A percentile compares a stretch with the other conserved stretches of the same genome.
Conservation (phyloP, 2,888 invertebrate genomes). For the Chironomus tentans region DNA sequence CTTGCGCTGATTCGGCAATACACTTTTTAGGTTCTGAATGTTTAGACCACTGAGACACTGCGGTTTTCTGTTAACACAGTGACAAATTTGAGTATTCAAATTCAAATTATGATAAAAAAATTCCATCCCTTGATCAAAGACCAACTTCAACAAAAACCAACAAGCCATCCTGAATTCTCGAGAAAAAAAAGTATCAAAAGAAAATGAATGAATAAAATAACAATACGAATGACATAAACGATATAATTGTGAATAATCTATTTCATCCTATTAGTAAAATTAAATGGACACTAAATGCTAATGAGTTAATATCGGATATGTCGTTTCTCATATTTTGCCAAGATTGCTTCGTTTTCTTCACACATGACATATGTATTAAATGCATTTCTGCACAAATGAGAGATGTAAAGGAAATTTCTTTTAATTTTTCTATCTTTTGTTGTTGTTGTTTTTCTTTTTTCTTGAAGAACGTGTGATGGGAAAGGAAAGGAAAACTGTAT, state of each 20-base stretch:
- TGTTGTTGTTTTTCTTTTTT: too few species aligned
- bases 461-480: not conserved
- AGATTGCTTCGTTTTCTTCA: not conserved
- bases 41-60: too few species aligned
- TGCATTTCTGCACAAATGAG: not conserved
- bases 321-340: constrained; percentile 13
- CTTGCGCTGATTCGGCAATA: too few species aligned
- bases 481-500: not conserved
- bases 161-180: not conserved
- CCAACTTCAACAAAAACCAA: too few species aligned
- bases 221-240: not conserved
- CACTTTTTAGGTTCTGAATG: too few species aligned
- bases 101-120: too few species aligned
- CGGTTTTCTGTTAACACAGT: too few species aligned
- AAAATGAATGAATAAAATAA: not conserved
- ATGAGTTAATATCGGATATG: constrained; percentile 6
- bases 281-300: constrained; percentile 12
- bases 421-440: not conserved
- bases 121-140: too few species aligned
- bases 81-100: too few species aligned
- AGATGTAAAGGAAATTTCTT: not conserved
- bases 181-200: not conserved
- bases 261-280: constrained; percentile 7
- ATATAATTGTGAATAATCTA: constrained; percentile 11
- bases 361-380: not conserved